Conservation (phyloP, 1,140 invertebrate genomes). For the Lordiphosa collinella region DNA sequence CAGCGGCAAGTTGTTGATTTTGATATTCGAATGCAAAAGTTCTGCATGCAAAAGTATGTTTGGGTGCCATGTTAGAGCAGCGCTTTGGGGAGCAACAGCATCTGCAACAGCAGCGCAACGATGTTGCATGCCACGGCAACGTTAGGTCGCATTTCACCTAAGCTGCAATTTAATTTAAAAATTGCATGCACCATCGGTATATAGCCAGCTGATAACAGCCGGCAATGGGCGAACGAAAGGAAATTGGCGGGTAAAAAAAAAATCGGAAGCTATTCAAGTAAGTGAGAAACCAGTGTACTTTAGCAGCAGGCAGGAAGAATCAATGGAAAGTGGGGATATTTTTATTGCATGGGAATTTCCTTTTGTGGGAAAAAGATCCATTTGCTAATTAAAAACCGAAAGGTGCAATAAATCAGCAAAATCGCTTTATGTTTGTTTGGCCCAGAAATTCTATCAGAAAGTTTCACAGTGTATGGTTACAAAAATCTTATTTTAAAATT, state of each 20-base stretch:
- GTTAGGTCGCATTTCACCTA: conserved; percentile 40
- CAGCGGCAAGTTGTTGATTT: conserved; percentile 70
- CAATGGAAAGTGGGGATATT: too few relatives aligned
- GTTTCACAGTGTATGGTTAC: too few relatives aligned
- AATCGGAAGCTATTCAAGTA: too few relatives aligned
- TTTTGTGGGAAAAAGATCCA: too few relatives aligned
- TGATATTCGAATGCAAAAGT: conserved; percentile 72
- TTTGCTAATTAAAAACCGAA: too few relatives aligned
- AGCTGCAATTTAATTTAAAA: conserved; percentile 45
- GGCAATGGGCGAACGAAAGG: conserved; percentile 1
- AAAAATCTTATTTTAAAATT: too few relatives aligned
- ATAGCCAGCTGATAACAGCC: conserved; percentile 27
- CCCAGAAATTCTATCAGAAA: too few relatives aligned
- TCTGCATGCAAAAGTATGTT: conserved; percentile 35
- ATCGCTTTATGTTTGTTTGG: too few relatives aligned
- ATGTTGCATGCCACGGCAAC: conserved; percentile 52
- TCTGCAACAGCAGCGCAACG: conserved; percentile 13
- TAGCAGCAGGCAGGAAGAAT: too few relatives aligned
- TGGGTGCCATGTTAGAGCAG: conserved; percentile 38
- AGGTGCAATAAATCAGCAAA: too few relatives aligned
- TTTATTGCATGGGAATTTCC: too few relatives aligned
- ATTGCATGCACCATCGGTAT: conserved; percentile 35
- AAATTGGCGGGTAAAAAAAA: neutral
- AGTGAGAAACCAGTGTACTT: too few relatives aligned
- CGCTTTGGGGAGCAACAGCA: conserved; percentile 1